phyloP scores from a whole-genome alignment of 2,113 vertebrate species.

The Sinocyclocheilus rhinocerous region DNA sequence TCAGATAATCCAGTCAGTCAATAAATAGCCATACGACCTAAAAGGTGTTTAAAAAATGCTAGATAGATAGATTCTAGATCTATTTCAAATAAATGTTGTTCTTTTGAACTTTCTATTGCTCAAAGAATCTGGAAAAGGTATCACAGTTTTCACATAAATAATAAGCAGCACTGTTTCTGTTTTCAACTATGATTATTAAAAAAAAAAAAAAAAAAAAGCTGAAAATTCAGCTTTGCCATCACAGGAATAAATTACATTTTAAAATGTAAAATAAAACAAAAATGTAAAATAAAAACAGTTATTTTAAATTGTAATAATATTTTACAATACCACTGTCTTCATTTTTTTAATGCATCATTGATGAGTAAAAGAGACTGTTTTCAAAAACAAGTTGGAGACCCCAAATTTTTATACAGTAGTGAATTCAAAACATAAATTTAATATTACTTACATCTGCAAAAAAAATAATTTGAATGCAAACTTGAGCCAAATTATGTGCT shows the following conservation, averaged over 20 bases:
- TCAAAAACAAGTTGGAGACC: not conserved
- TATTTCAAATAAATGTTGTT: not conserved
- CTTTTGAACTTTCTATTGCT: not conserved
- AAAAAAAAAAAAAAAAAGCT: not conserved
- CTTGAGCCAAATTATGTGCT: too few species aligned
- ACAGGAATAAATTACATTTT: not conserved
- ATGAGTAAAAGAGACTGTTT: not conserved
- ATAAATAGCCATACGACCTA: too few species aligned
- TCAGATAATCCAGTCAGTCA: not conserved
- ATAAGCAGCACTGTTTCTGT: not conserved
- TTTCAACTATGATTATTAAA: too few species aligned
- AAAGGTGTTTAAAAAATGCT: too few species aligned
- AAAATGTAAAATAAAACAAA: not conserved
- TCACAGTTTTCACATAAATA: not conserved
- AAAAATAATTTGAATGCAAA: too few species aligned
- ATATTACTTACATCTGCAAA: not conserved
- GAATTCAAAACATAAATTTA: not conserved
- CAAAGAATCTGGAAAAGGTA: not conserved
- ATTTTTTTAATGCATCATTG: not conserved
- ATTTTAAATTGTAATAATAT: not conserved
- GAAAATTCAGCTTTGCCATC: not conserved
- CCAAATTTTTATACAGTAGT: not conserved
- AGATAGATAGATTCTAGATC: too few species aligned
- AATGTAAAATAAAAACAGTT: not conserved
- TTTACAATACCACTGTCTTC: not conserved